Base-by-base conservation (phyloP, 2,113 vertebrate genomes). In the Tragelaphus buxtoni region DNA sequence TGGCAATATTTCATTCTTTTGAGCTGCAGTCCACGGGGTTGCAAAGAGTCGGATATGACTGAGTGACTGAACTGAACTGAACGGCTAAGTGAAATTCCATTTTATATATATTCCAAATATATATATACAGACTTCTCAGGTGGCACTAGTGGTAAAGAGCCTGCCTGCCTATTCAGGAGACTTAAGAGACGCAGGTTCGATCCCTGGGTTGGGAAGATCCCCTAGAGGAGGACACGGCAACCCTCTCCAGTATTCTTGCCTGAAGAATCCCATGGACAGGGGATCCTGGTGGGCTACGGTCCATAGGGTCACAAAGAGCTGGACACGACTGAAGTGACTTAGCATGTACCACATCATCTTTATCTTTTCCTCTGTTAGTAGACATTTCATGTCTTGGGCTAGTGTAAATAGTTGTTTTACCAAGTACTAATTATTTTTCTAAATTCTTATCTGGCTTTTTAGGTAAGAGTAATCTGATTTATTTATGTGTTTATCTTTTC, bases 341-440 rank as follows among this genome's bases (percentile, higher is more conserved):
- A 20, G 63, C 32, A 9, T 35, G 32, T 17, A 65, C 39, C 74
- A 49, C 4, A 30, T 77, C 13, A 30, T 32, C 74, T 49, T 49
- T 77, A 17, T 30, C 74, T 45, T 47, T 49, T 77, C 45, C 28
- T 77, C 14, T 77, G 26, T 49, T 18, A 47, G 45, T 32, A 45
- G 74, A 77, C 14, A 0, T 49, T 32, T 47, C 45, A 10, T 32
- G 45, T 49, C 74, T 49, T 77, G 45, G 28, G 26, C n/a, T 72
- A 12, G 22, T 72, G 65, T 72, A 72, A 24, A 72, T 39, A 20
- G 65, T 88, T 91, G 45, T 72, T 88, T 91, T 56, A 92, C 8
- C 1, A 77, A 92, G 30, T 84, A 56, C 81, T 96, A 82, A 80
- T 74, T 84, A 69, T 91, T 93, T 22, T 24, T 97, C 47, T 97